Conservation (phyloP, 2,888 invertebrate species). For the Pediacus dermestoides region DNA sequence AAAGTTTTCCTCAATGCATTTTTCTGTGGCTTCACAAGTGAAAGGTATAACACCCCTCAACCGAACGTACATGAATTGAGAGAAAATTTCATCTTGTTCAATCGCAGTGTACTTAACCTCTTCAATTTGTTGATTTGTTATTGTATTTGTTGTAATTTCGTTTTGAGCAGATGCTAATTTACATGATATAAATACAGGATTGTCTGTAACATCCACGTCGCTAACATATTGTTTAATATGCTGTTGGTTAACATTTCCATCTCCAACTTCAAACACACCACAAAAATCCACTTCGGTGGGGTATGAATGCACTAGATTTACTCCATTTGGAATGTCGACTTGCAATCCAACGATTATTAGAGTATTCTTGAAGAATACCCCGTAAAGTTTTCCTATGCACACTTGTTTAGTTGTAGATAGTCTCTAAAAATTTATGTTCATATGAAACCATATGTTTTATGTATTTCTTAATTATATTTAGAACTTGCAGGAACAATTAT, state of each 20-base stretch:
- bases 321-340: slow-evolving; percentile 58
- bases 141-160: slow-evolving; percentile 62
- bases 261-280: slow-evolving; percentile 64
- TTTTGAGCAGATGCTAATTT: slow-evolving; percentile 51
- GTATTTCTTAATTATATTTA: no score
- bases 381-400: slow-evolving; percentile 64
- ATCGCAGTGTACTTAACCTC: slow-evolving; percentile 62
- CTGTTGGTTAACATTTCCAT: slow-evolving; percentile 50
- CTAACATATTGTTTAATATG: slow-evolving; percentile 58
- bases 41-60: slow-evolving; percentile 64
- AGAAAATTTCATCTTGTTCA: slow-evolving; percentile 60
- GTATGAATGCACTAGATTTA: slow-evolving; percentile 61
- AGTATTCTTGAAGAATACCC: slow-evolving; percentile 69
- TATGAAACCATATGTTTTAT: no score
- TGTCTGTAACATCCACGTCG: slow-evolving; percentile 77
- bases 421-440: no score
- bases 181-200: slow-evolving; percentile 65
- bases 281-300: slow-evolving; percentile 76
- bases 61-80: slow-evolving; percentile 68
- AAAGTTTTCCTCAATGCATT: slow-evolving; percentile 60
- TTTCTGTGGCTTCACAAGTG: slow-evolving; percentile 58
- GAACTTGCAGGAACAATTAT: no score
- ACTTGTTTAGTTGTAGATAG: not conserved
- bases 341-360: slow-evolving; percentile 67
- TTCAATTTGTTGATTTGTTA: slow-evolving; percentile 70